Base-by-base conservation (phyloP, 1,140 invertebrate genomes). In the Alviniconcha marisindica region DNA sequence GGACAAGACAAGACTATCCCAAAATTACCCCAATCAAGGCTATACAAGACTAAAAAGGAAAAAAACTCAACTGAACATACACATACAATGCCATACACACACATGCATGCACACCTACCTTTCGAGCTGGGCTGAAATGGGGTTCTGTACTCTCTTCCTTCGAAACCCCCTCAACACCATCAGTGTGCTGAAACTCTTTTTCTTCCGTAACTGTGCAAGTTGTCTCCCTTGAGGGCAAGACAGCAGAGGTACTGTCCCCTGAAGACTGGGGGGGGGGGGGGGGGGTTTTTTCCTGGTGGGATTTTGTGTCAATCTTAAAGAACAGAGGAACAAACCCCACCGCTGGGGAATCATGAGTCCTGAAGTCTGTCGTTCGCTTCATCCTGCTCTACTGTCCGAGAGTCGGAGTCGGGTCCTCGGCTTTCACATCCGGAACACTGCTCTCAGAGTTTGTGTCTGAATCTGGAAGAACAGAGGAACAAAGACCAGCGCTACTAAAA, bases 401-500 rank as follows among this genome's bases (percentile, higher is more conserved):
- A 40, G 44, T 42, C 38, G 24, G 18, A 76, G 48, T 63, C 42
- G 51, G 3, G 71, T 80, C 33, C 76, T 78, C 63, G n/a, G 73
- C 36, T 44, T 77, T 36, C 38, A 51, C 42, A 36, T 63, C 60
- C 4, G 54, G 31, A 33, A 42, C 40, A 28, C 78, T 80, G 24
- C 31, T 38, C 21, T 80, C 78, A 31, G 78, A 80, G 40, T 80
- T 80, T 56, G 56, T 66, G 40, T 80, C 78, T 0, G 78, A 80
- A 66, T 80, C 78, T 80, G 78, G 14, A 21, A 15, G 56, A 44
- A 66, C 31, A 56, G 28, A 44, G 14, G 21, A 44, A 14, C n/a
- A 51, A 51, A 51, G 21, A 51, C 48, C 7, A 51, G 10, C 48
- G 21, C 7, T 51, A 51, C 7, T 12, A 7, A 51, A 21, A 51